These are phyloP conservation scores for Dicroscelio sp. DNA, from an alignment of 2,888 invertebrate species.

Conservation along the genomic window DNA sequence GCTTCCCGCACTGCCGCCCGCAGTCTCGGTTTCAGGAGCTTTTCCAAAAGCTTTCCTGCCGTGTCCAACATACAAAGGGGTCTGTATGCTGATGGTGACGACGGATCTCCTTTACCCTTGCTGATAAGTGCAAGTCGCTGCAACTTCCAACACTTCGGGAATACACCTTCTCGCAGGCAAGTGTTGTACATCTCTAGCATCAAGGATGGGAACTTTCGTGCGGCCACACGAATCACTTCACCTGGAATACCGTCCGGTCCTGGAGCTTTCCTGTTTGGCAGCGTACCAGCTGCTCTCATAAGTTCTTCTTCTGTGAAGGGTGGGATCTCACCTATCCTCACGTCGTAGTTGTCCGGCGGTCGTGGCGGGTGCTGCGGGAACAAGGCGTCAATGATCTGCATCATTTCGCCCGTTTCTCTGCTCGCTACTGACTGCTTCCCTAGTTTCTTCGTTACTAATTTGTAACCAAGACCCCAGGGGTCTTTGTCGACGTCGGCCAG, in stretches of 20 bases:
- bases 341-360: background rate
- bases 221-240: background rate
- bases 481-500: background rate
- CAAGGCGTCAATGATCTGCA: background rate
- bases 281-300: background rate
- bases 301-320: background rate
- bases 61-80: constrained; percentile 15
- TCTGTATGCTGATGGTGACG: background rate
- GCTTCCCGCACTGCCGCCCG: background rate
- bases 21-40: background rate
- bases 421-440: background rate
- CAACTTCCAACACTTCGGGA: too few species aligned
- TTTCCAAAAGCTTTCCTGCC: background rate
- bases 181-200: background rate
- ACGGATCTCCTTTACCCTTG: background rate
- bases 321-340: background rate
- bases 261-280: constrained; percentile 71
- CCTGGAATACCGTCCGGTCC: too few species aligned
- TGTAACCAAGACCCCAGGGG: background rate
- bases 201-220: background rate
- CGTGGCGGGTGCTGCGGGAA: background rate
- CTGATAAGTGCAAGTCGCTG: background rate
- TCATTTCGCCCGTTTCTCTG: background rate
- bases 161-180: constrained; percentile 73
- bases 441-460: background rate